These are phyloP conservation scores for Ceratina japonica DNA, from an alignment of 1,140 invertebrate genomes.

Conservation along the genomic window DNA sequence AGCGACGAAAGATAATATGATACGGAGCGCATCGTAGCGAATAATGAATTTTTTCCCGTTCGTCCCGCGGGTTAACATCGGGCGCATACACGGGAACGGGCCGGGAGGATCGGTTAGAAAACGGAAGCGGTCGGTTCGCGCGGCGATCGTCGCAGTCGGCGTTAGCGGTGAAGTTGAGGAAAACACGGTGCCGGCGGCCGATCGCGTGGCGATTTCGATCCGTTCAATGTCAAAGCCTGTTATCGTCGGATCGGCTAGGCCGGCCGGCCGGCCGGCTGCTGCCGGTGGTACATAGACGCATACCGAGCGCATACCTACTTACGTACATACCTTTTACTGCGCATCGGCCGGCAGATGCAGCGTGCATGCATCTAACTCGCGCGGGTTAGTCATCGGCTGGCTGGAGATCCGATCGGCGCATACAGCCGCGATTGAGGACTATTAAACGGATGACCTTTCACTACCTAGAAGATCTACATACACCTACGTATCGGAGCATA, in stretches of 20 bases:
- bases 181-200: neutral
- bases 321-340: slow-evolving; percentile 49
- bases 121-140: neutral
- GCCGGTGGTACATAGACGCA: too few relatives aligned
- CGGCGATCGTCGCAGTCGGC: neutral
- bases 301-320: too few relatives aligned
- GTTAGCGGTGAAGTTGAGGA: neutral
- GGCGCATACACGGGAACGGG: too few relatives aligned
- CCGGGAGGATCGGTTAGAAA: neutral
- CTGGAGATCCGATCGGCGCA: slow-evolving; percentile 51
- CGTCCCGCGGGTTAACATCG: too few relatives aligned
- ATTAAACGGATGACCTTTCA: slow-evolving; percentile 65
- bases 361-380: slow-evolving; percentile 11
- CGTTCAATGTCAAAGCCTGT: slow-evolving; percentile 59
- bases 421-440: slow-evolving; percentile 53
- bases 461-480: slow-evolving; percentile 63
- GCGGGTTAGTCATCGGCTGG: slow-evolving; percentile 56
- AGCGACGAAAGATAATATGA: neutral
- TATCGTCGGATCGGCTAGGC: neutral
- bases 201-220: slow-evolving; percentile 49
- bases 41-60: neutral
- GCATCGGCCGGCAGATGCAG: slow-evolving; percentile 46
- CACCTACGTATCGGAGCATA: slow-evolving; percentile 42
- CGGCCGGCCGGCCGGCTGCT: neutral
- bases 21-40: neutral